phyloP scores from a whole-genome alignment of 2,888 invertebrate species.

The Branchellion lobata region DNA sequence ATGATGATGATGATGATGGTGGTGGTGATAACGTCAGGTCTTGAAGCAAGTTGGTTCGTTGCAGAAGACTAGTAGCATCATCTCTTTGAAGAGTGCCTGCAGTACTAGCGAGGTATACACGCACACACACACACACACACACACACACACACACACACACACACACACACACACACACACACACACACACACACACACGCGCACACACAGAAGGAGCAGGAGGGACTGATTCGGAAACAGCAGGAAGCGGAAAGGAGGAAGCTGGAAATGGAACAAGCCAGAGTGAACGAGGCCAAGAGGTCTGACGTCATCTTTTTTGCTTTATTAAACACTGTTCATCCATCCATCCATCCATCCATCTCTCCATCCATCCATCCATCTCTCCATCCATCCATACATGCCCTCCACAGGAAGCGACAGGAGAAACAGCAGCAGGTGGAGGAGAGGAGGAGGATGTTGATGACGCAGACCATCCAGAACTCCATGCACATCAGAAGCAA shows the following conservation, averaged over 20 bases:
- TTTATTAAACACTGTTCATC: no score
- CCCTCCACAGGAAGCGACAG: slow-evolving; percentile 12
- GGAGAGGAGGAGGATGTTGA: slow-evolving; percentile 16
- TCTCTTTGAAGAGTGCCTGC: not conserved
- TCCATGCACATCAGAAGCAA: not conserved
- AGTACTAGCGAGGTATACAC: not conserved
- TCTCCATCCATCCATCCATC: not conserved
- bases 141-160: no score
- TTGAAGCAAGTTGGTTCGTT: not conserved
- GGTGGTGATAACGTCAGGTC: no score
- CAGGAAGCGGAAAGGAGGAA: slow-evolving; percentile 10
- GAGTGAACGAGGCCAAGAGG: slow-evolving; percentile 4
- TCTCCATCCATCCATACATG: not conserved
- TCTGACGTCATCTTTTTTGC: not conserved
- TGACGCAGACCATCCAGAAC: not conserved
- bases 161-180: no score
- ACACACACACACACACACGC: no score
- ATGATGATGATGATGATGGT: no score
- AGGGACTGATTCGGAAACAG: not conserved
- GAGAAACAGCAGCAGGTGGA: slow-evolving; percentile 30
- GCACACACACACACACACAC: not conserved
- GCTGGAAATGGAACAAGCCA: not conserved
- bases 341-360: slow-evolving; percentile 1
- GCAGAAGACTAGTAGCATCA: not conserved
- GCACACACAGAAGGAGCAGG: not conserved